A percentile compares a stretch with the other conserved stretches of the same genome.
phyloP scores from a whole-genome alignment of 2,797 vertebrate genomes.

The Ptychadena robeensis region DNA sequence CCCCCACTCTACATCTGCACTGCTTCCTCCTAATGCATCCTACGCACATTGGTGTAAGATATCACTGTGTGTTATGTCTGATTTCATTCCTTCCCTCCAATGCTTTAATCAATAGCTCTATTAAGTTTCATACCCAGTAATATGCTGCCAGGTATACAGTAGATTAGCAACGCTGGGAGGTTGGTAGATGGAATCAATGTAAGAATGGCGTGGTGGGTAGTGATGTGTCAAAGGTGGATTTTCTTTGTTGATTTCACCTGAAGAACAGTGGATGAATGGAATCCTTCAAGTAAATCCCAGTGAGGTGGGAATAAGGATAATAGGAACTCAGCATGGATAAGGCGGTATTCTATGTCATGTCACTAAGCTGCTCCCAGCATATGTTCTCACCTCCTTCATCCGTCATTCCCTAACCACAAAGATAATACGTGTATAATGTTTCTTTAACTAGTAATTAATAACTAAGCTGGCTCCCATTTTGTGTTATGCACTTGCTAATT shows the following conservation, averaged over 20 bases:
- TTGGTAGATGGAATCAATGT: conserved; percentile 32
- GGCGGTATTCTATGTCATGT: neutral
- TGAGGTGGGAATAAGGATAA: neutral
- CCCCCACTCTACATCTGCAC: conserved; percentile 8
- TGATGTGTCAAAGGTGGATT: conserved; percentile 4
- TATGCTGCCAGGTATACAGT: conserved; percentile 43
- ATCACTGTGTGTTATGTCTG: conserved; percentile 32
- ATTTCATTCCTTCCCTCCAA: conserved; percentile 26
- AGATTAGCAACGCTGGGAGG: conserved; percentile 12
- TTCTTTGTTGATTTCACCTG: conserved; percentile 22
- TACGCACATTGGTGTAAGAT: neutral
- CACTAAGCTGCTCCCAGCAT: too few relatives aligned
- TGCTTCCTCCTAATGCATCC: conserved; percentile 5
- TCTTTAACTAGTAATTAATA: too few relatives aligned
- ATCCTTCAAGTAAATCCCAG: neutral
- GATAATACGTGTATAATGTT: too few relatives aligned
- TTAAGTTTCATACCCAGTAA: conserved; percentile 47
- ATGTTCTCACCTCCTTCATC: too few relatives aligned
- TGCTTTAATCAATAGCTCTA: conserved; percentile 53
- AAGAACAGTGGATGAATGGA: neutral
- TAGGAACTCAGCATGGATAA: neutral
- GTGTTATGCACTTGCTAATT: too few relatives aligned
- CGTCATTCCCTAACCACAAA: too few relatives aligned
- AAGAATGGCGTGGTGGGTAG: conserved; percentile 9
- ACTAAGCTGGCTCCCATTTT: too few relatives aligned